A percentile compares a stretch with the other conserved stretches of the same genome.
These are phyloP conservation scores for Oriolus oriolus DNA, from an alignment of 2,113 vertebrate species.

Conservation along the genomic window DNA sequence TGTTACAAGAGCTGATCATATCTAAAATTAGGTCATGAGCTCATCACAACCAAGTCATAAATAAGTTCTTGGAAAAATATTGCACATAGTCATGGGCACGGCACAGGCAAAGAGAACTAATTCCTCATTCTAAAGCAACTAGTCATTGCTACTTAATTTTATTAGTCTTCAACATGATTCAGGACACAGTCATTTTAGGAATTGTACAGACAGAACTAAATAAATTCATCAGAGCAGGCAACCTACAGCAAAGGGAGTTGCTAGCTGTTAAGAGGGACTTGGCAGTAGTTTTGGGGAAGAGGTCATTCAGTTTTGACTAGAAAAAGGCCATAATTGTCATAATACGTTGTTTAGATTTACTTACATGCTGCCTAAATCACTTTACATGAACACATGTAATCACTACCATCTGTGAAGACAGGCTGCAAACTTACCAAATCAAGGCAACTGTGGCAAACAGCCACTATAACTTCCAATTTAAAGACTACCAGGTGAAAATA, in stretches of 20 bases:
- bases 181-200: neutral
- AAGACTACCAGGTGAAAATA: neutral
- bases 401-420: neutral
- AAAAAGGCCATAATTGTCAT: neutral
- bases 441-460: neutral
- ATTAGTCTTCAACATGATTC: neutral
- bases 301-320: neutral
- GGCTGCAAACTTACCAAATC: neutral
- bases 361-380: rapidly evolving
- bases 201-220: neutral
- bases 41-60: neutral
- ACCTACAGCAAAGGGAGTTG: neutral
- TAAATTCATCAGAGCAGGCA: neutral
- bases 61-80: neutral
- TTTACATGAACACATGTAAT: neutral
- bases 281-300: neutral
- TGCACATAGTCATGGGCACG: neutral
- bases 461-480: neutral
- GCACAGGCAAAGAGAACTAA: neutral
- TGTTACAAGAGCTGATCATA: neutral
- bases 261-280: neutral
- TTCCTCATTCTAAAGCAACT: neutral
- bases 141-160: neutral
- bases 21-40: neutral
- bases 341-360: neutral